Base-by-base conservation (phyloP, 2,797 vertebrate species). In the Myotis planiceps region DNA sequence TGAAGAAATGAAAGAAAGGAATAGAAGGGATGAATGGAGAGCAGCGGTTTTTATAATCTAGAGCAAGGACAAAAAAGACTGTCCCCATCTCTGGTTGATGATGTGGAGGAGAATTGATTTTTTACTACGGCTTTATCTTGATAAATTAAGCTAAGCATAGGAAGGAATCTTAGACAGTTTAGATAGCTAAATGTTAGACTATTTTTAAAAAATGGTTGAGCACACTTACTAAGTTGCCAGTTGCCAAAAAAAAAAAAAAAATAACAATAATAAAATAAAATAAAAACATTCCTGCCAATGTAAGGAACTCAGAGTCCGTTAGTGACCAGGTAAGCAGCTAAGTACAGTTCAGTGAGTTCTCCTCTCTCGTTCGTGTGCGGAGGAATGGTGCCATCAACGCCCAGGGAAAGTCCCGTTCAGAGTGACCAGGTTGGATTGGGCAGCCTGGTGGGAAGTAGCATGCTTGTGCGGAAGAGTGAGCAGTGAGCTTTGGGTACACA, bases 191-290 rank as follows among this genome's bases (percentile, higher is more conserved):
- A 71, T 82, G 37, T 90, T 81, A 85, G n/a, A n/a, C 2, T n/a
- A 0, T 87, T 87, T 84, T 81, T 92, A 58, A 58, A 58, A 58
- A 58, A 83, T 90, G 91, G 15, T 92, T 76, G 88, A 84, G 63
- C 72, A 71, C 55, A 71, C 55, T 95, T 93, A 53, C 51, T 81
- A 83, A 85, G n/a, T 96, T 80, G 10, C 49, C 69, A 71, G 74
- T 29, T 76, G 69, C 55, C 86, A 78, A 83, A 66, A 86, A 88
- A 93, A 37, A 90, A 69, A 39, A 39, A 84, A 19, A 78, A 86
- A 68, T 49, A 88, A 78, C 83, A 65, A 86, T 92, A 88, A 39
- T 39, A 39, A 39, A 93, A 42, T 92, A 69, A 69, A 42, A 42
- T 10, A 84, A 19, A 78, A 86, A 49, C 49, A 47, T 80, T 86